Conservation (phyloP, 2,113 vertebrate species). For the Camelus bactrianus region DNA sequence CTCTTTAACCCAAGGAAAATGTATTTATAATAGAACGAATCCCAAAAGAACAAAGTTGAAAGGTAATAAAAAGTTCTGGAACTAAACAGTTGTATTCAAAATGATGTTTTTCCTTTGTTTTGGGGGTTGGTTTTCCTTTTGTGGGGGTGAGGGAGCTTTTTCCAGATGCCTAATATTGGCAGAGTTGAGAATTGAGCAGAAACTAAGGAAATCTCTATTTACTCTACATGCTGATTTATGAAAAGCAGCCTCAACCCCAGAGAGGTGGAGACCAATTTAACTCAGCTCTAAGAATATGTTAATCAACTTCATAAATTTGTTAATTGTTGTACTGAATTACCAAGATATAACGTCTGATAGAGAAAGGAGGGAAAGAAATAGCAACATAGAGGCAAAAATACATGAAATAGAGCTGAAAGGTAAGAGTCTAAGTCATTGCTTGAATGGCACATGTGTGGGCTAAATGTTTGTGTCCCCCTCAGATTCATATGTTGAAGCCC, state of each 20-base stretch:
- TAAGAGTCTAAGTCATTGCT: not conserved
- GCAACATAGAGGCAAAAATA: not conserved
- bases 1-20: not conserved
- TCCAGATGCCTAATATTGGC: not conserved
- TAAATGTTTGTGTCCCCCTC: not conserved
- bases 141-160: not conserved
- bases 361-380: not conserved
- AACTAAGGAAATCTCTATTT: not conserved
- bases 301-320: not conserved
- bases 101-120: not conserved
- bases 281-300: not conserved
- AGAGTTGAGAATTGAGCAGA: not conserved
- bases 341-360: not conserved
- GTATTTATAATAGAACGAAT: not conserved
- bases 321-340: not conserved
- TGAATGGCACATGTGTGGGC: not conserved
- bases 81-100: constrained; percentile 34
- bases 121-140: not conserved
- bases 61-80: not conserved
- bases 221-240: not conserved
- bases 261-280: not conserved
- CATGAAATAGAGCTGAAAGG: not conserved
- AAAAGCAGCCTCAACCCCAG: not conserved
- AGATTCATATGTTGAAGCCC: not conserved
- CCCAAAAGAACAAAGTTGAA: not conserved